Conservation (phyloP, 92 coral and sea anemone genomes). For the Chrysogorgia sp. region DNA sequence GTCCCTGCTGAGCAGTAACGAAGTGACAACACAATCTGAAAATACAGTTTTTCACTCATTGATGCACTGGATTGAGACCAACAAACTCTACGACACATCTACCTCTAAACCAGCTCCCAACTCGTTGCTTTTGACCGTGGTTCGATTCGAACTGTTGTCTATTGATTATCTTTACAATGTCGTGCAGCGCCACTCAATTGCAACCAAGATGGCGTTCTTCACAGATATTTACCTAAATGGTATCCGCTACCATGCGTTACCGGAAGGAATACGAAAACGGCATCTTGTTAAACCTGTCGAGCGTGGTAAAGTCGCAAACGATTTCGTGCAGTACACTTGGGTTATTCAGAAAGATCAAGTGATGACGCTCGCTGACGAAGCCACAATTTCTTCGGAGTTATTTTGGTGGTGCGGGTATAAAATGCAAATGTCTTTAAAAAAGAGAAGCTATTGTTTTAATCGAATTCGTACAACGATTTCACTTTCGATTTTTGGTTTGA, state of each 20-base stretch:
- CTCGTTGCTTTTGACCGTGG: conserved; percentile 7
- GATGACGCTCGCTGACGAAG: not conserved
- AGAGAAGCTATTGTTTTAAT: no score
- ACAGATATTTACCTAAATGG: conserved; percentile 7
- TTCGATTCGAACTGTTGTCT: conserved; percentile 18
- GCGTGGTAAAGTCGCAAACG: not conserved
- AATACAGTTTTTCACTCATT: conserved; percentile 88
- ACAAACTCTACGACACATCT: not conserved
- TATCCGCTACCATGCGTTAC: conserved; percentile 15
- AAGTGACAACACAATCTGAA: conserved; percentile 78
- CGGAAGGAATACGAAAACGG: not conserved
- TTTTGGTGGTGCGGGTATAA: no score
- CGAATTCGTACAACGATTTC: no score
- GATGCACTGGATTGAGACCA: conserved; percentile 61
- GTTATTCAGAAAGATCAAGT: no score
- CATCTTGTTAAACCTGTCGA: not conserved
- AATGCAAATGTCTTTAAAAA: no score
- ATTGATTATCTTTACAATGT: conserved; percentile 12
- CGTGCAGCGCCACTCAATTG: conserved; percentile 12
- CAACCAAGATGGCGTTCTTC: conserved; percentile 1
- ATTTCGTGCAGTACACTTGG: no score
- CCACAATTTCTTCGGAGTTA: no score
- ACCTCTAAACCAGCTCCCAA: not conserved
- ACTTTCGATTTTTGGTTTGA: no score
- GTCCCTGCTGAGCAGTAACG: conserved; percentile 29